A percentile compares a stretch with the other conserved stretches of the same genome.
These are phyloP conservation scores for Tarsius wallacei DNA, from an alignment of 2,797 vertebrate genomes.

Conservation along the genomic window DNA sequence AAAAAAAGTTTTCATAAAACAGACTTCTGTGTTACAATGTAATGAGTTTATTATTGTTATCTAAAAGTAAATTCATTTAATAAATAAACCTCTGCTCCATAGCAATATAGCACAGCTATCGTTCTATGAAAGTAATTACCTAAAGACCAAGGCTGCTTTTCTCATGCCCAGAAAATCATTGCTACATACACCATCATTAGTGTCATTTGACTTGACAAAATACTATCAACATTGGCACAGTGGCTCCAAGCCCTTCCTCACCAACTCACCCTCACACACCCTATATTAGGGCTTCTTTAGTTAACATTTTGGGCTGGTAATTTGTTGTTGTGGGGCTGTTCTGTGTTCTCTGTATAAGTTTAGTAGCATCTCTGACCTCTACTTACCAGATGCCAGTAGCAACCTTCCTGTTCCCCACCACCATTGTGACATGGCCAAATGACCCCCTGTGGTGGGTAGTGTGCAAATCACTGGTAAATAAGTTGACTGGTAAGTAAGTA, in stretches of 20 bases:
- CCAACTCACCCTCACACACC: not conserved
- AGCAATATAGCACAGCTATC: not conserved
- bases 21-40: constrained; percentile 6
- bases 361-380: not conserved
- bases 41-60: constrained; percentile 23
- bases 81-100: not conserved
- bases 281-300: not conserved
- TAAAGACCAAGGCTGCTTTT: not conserved
- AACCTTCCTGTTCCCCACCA: not conserved
- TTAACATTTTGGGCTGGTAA: not conserved
- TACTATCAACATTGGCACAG: not conserved
- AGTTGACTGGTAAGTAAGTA: no score
- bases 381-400: not conserved
- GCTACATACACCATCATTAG: not conserved
- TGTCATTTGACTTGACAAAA: constrained; percentile 34
- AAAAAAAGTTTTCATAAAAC: not conserved
- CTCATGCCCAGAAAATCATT: not conserved
- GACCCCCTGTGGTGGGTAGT: not conserved
- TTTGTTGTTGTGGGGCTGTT: not conserved
- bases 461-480: not conserved
- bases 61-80: constrained; percentile 17
- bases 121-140: constrained; percentile 26
- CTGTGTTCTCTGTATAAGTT: not conserved
- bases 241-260: not conserved
- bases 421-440: not conserved